phyloP scores from a whole-genome alignment of 2,113 vertebrate genomes.

The Hylia prasina region DNA sequence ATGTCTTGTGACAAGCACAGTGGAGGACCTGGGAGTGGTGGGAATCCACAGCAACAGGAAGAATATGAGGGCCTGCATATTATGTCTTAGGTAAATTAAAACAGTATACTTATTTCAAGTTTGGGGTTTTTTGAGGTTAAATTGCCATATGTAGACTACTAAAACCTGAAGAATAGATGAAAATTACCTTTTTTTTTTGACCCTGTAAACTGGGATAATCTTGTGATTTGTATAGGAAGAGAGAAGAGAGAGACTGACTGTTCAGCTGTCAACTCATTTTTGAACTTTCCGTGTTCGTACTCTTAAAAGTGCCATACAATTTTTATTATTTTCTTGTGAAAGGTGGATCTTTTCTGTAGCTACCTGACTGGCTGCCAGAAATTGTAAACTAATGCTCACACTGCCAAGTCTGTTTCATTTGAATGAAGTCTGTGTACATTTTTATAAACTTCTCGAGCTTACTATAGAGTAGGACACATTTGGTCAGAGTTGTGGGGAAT shows the following conservation, averaged over 20 bases:
- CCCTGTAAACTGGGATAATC: background rate
- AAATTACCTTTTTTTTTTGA: background rate
- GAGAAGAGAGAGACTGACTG: background rate
- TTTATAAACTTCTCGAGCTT: background rate
- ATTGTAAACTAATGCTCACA: background rate
- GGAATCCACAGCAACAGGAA: background rate
- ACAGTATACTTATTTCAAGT: background rate
- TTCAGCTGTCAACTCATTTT: background rate
- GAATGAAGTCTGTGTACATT: background rate
- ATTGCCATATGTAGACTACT: background rate
- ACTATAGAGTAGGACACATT: background rate
- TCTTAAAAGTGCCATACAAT: background rate
- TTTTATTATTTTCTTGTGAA: background rate
- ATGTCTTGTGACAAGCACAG: background rate
- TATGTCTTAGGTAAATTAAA: background rate
- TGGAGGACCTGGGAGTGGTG: background rate
- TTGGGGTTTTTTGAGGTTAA: background rate
- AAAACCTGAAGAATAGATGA: background rate
- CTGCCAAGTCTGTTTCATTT: background rate
- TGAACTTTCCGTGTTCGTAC: background rate
- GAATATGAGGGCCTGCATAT: background rate
- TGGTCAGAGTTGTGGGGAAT: background rate
- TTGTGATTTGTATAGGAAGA: background rate
- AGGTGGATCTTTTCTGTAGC: background rate
- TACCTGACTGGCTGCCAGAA: background rate